Conservation (phyloP, 2,113 vertebrate genomes). For the Perca schrenkii region DNA sequence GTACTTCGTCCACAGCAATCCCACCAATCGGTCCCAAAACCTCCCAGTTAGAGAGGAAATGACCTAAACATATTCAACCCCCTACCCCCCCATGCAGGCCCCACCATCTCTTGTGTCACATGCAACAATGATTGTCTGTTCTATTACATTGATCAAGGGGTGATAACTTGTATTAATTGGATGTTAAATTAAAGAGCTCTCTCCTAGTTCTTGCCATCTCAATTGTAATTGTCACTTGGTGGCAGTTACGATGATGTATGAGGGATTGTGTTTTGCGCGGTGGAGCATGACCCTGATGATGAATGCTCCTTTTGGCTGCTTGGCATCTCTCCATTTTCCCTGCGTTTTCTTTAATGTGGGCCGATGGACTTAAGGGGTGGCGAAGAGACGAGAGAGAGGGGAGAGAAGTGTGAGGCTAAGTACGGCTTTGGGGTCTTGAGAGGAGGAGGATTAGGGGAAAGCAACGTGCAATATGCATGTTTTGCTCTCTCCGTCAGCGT, state of each 20-base stretch:
- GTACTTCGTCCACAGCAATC: no score
- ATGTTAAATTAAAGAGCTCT: slow-evolving; percentile 99
- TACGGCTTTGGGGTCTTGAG: slow-evolving; percentile 52
- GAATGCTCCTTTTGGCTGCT: slow-evolving; percentile 93
- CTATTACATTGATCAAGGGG: slow-evolving; percentile 99
- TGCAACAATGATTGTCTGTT: slow-evolving; percentile 99
- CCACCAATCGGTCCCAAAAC: no score
- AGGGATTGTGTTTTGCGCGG: slow-evolving; percentile 98
- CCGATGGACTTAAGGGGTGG: slow-evolving; percentile 84
- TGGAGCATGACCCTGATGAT: slow-evolving; percentile 95
- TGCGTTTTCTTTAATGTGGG: slow-evolving; percentile 87
- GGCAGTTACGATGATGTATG: slow-evolving; percentile 99
- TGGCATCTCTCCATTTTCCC: slow-evolving; percentile 89
- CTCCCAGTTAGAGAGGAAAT: no score
- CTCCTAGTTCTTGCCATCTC: slow-evolving; percentile 98
- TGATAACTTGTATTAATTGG: slow-evolving; percentile 99
- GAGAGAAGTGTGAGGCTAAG: slow-evolving; percentile 39
- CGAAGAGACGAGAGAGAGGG: slow-evolving; percentile 71
- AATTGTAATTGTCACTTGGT: slow-evolving; percentile 99
- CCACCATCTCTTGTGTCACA: slow-evolving; percentile 89
- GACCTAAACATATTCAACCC: not conserved
- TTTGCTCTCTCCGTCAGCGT: slow-evolving; percentile 33
- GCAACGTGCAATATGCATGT: slow-evolving; percentile 49
- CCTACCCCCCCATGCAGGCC: slow-evolving; percentile 37
- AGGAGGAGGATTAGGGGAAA: slow-evolving; percentile 45